Conservation (phyloP, 1,140 invertebrate species). For the Leptinotarsa undecemlineata region DNA sequence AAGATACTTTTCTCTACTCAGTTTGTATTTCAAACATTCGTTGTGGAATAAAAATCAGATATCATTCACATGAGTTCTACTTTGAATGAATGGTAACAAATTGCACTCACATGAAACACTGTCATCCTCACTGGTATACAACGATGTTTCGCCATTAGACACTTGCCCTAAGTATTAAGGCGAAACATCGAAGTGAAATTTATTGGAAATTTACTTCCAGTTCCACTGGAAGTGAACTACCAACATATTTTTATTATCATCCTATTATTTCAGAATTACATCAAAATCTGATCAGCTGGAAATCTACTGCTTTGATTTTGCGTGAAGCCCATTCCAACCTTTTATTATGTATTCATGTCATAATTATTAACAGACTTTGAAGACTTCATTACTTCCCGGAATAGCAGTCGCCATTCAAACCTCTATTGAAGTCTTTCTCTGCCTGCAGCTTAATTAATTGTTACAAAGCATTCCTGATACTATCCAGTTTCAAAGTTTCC, state of each 20-base stretch:
- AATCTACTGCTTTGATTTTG: background rate
- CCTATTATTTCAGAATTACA: background rate
- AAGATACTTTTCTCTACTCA: too few relatives aligned
- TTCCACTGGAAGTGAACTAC: too few relatives aligned
- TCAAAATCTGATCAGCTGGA: background rate
- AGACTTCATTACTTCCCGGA: background rate
- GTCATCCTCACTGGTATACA: too few relatives aligned
- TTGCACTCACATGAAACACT: too few relatives aligned
- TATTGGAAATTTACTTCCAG: too few relatives aligned
- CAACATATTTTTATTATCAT: background rate
- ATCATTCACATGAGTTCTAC: too few relatives aligned
- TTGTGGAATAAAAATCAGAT: too few relatives aligned
- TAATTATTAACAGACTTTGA: background rate
- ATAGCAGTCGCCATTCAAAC: background rate
- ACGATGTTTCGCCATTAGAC: too few relatives aligned
- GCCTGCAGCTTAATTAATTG: slow-evolving; percentile 5
- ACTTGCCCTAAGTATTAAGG: too few relatives aligned
- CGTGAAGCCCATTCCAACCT: background rate
- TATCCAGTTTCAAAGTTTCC: background rate
- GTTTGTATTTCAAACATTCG: too few relatives aligned
- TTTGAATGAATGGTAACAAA: too few relatives aligned
- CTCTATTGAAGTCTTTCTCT: background rate
- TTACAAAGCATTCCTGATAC: background rate
- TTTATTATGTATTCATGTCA: background rate
- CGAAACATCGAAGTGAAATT: too few relatives aligned